Base-by-base conservation (phyloP, 1,140 invertebrate genomes). In the Thalassaphorura encarpata region DNA sequence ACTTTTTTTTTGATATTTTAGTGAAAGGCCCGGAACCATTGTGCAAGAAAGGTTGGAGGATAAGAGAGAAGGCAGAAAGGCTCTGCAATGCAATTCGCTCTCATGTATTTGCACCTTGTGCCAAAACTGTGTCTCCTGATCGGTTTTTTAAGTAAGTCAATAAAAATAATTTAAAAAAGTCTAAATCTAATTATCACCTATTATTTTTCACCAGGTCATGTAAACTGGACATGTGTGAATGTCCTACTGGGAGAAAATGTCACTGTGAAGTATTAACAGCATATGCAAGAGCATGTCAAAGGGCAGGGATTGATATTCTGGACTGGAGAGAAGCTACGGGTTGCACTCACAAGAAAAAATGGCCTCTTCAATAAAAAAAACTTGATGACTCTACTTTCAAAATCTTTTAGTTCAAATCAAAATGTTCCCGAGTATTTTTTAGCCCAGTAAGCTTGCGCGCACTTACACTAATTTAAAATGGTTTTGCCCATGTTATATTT, bases 221-320 rank as follows among this genome's bases (percentile, higher is more conserved):
- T 71, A 77, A 85, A 54, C 76, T 86, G 67, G 91, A 95, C 70
- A 89, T 92, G 74, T 92, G 89, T 69, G 87, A 91, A 67, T 95
- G 91, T 73, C 81, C 83, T 1, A 76, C 77, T n/a, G 76, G 78
- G 2, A 74, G 77, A 33, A 75, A 79, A 54, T 94, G 90, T 67
- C 87, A 90, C 68, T 95, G 91, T 70, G 88, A 92, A 65, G 85
- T 87, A 45, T 82, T 93, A 59, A 82, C 83, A 51, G 89, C 90
- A 0, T 95, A 94, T 69, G 84, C 84, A 3, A 80, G 85, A 58
- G 86, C 91, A 68, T 94, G 91, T 69, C 75, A 80, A 42, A 75
- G 87, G 4, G 69, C 86, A 8, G 88, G 87, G 1, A 60, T 73
- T n/a, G 48, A 66, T 19, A 61, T 73, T 24, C 26, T 51, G 18